A percentile compares a stretch with the other conserved stretches of the same genome.
Conservation (phyloP, 2,888 invertebrate genomes). For the Arrhopalites spinosus region DNA sequence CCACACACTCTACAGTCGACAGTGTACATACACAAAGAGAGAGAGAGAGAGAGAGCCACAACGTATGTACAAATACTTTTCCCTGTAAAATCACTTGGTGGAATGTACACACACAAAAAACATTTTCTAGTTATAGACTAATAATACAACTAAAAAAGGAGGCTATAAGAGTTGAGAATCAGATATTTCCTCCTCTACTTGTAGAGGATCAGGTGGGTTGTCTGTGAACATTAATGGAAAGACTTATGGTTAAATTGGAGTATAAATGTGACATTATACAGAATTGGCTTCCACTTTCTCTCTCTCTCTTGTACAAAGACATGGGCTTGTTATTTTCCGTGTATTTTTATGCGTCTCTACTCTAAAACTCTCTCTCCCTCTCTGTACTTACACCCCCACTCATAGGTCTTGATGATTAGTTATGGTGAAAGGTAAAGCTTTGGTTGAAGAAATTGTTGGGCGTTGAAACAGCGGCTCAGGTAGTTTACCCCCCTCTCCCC, state of each 20-base stretch:
- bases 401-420: constrained; percentile 5
- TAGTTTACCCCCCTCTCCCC: background rate
- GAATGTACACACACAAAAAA: too few species aligned
- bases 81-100: background rate
- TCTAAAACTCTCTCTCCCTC: background rate
- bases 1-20: background rate
- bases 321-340: constrained; percentile 13
- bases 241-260: constrained; percentile 26
- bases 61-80: too few species aligned
- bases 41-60: too few species aligned
- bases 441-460: too few species aligned
- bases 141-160: background rate
- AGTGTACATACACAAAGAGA: too few species aligned
- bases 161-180: background rate
- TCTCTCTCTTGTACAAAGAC: too few species aligned
- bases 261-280: constrained; percentile 12
- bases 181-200: background rate
- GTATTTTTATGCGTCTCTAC: constrained; percentile 6
- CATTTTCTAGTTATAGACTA: background rate
- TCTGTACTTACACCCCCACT: background rate
- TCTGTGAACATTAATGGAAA: constrained; percentile 32
- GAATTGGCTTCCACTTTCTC: constrained; percentile 23
- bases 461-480: background rate
- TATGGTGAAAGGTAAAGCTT: background rate
- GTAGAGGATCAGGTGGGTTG: constrained; percentile 25